Percentiles rank a stretch among this genome's conserved stretches.
phyloP scores from a whole-genome alignment of 2,888 invertebrate genomes.

The Calameuta filiformis region DNA sequence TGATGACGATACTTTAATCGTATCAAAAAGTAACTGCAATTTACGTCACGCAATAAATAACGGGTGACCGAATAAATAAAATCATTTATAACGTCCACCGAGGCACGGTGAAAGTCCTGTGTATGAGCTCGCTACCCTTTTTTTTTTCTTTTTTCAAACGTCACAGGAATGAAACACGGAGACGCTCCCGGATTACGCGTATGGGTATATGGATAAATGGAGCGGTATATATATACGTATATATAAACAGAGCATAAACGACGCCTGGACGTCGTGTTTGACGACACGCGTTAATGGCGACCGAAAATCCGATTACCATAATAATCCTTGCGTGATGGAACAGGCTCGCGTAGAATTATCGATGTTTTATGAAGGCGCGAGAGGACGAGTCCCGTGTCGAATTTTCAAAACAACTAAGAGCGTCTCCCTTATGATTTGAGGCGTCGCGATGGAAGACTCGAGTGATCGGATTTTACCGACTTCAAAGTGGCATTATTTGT shows the following conservation, averaged over 20 bases:
- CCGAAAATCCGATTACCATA: constrained; percentile 35
- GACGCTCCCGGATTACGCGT: constrained; percentile 19
- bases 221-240: too few relatives aligned
- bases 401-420: neutral
- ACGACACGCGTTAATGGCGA: constrained; percentile 24
- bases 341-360: constrained; percentile 7
- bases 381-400: neutral
- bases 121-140: neutral
- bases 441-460: neutral
- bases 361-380: neutral
- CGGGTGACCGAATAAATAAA: neutral
- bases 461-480: neutral
- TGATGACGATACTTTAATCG: neutral
- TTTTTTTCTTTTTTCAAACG: neutral
- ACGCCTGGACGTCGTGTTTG: constrained; percentile 10
- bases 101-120: neutral
- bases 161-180: neutral
- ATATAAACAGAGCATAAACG: constrained; percentile 5
- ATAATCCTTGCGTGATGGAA: constrained; percentile 21
- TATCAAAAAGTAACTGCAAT: neutral
- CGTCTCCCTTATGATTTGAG: neutral
- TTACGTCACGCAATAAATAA: neutral
- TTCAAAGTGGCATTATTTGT: neutral
- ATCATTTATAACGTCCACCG: neutral
- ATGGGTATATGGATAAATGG: neutral